Evolutionary conservation across 2,888 invertebrate genomes (phyloP), one percentile per base, ranked within the genome.

Genomic region (Entomobrya proxima): DNA sequence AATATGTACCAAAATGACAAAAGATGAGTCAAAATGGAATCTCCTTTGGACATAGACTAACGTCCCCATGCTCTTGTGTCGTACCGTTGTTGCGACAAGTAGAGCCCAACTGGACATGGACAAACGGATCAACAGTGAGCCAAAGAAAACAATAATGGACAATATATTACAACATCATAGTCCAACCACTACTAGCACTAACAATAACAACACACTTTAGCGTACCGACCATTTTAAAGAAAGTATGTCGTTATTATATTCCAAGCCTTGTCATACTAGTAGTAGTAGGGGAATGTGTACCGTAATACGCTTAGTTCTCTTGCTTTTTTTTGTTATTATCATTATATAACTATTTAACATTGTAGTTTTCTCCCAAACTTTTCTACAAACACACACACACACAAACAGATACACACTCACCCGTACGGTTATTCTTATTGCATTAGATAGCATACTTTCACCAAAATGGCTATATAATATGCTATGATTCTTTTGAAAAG

Each of bases 1-100:
- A n/a, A n/a, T n/a, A n/a, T n/a, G n/a, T n/a, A n/a, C n/a, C n/a
- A 50, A 52, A 76, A 83, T 83, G 67, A 76, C 76, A 76, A 76
- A 76, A 83, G 76, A 83, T 83, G 83, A 83, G 67, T 76, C 50
- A 40, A 75, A 58, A 64, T 24, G 69, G 67, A 76, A 75, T 82
- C 75, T 75, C 35, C 74, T 24, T 74, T 47, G 24, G 55, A 76
- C 58, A 69, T 21, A 67, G 11, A 15, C 3, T 32, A 18, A 77
- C 18, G 52, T 81, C 58, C 80, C 55, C n/a, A 21, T 24, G 18
- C 78, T 72, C 47, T n/a, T 13, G 50, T 67, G 32, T 69, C 24
- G 30, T 32, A 32, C 77, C 30, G 37, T 40, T 67, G 67, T 67
- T 67, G n/a, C 21, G 40, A n/a, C 13, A 40, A 40, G 37, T 67